These are phyloP conservation scores for Agrotis ipsilon DNA, from an alignment of 2,888 invertebrate species.

Conservation along the genomic window DNA sequence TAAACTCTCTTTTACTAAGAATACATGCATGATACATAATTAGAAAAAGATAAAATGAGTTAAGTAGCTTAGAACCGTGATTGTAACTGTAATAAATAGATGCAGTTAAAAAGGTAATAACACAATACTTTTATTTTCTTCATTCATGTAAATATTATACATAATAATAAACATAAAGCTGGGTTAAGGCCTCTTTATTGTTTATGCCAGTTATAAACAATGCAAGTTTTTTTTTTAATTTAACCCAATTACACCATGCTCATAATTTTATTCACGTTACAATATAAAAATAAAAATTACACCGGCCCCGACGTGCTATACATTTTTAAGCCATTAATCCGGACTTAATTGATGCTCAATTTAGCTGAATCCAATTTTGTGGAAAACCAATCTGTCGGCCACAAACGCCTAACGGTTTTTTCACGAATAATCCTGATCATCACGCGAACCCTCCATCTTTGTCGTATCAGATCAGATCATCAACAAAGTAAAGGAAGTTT, in stretches of 20 bases:
- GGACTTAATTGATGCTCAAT: constrained; percentile 56
- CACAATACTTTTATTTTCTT: background rate
- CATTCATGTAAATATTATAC: background rate
- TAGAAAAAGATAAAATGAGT: too few relatives aligned
- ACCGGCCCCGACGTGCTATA: constrained; percentile 9
- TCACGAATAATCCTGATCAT: constrained; percentile 62
- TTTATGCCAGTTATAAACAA: constrained; percentile 22
- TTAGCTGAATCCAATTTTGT: constrained; percentile 52
- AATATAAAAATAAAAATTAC: constrained; percentile 18
- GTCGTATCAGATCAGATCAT: constrained; percentile 47
- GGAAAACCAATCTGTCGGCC: constrained; percentile 53
- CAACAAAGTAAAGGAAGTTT: constrained; percentile 24
- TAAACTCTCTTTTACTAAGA: background rate
- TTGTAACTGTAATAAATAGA: too few relatives aligned
- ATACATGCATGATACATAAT: too few relatives aligned
- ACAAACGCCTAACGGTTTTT: constrained; percentile 31
- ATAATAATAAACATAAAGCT: constrained; percentile 10
- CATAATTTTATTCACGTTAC: constrained; percentile 23
- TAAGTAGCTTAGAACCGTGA: too few relatives aligned
- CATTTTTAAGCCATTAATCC: constrained; percentile 36
- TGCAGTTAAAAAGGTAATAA: too few relatives aligned
- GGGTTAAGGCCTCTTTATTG: constrained; percentile 22
- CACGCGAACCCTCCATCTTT: constrained; percentile 68
- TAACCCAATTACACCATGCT: constrained; percentile 6
- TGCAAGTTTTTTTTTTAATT: constrained; percentile 27